These are phyloP conservation scores for Potamilus streckersoni DNA, from an alignment of 1,140 invertebrate genomes.

Conservation along the genomic window DNA sequence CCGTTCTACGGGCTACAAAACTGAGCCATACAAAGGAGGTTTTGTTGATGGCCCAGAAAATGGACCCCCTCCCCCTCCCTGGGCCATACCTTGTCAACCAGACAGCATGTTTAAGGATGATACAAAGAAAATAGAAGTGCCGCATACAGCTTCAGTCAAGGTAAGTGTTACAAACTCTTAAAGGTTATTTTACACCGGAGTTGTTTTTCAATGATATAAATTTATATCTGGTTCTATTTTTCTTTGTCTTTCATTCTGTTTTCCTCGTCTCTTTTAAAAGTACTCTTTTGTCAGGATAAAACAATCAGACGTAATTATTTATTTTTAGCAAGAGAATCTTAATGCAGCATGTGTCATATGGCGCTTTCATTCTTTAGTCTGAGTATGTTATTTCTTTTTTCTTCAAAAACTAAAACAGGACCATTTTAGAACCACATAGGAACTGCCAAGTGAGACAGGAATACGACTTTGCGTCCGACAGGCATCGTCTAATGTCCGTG, in stretches of 20 bases:
- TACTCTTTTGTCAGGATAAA: background rate
- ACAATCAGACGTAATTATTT: background rate
- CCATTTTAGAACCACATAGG: no score
- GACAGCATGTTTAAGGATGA: slow-evolving; percentile 40
- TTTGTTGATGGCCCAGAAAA: slow-evolving; percentile 49
- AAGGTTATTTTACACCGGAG: background rate
- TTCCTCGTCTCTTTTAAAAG: background rate
- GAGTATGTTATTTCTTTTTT: no score
- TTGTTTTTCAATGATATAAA: background rate
- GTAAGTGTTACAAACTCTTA: slow-evolving; percentile 23
- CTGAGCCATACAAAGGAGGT: slow-evolving; percentile 38
- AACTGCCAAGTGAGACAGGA: no score
- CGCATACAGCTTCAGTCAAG: slow-evolving; percentile 45
- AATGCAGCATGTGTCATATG: background rate
- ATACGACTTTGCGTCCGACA: no score
- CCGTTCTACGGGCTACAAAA: slow-evolving; percentile 34
- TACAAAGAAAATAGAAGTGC: slow-evolving; percentile 40
- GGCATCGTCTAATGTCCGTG: no score
- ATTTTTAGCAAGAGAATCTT: background rate
- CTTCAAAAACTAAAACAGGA: no score
- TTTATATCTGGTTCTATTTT: background rate
- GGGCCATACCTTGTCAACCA: slow-evolving; percentile 37
- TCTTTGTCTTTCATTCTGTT: background rate
- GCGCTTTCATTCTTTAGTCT: background rate
- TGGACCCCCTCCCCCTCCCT: slow-evolving; percentile 42